Evolutionary conservation across 64 coral and sea anemone species (phyloP).

Genomic region (Montipora cactus): DNA sequence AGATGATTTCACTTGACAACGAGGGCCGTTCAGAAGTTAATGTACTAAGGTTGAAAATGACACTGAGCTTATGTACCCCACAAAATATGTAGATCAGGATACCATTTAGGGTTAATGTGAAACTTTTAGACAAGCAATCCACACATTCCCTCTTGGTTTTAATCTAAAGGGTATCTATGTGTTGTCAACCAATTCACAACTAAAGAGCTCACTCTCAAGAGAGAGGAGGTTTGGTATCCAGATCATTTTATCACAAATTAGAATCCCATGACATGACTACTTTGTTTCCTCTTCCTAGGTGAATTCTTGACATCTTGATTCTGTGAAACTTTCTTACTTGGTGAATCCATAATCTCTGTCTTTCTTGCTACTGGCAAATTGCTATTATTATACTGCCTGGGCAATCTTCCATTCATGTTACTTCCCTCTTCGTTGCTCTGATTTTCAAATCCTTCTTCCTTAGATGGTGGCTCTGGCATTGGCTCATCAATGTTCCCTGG

Average conservation of each 20-base stretch:
- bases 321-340: neutral
- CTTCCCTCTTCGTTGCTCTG: neutral
- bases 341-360: neutral
- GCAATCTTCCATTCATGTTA: neutral
- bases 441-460: slow-evolving; percentile 1
- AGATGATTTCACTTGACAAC: too few relatives aligned
- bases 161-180: too few relatives aligned
- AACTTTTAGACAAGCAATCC: too few relatives aligned
- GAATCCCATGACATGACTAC: slow-evolving; percentile 20
- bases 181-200: neutral
- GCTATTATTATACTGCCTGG: neutral
- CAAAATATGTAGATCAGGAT: too few relatives aligned
- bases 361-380: neutral
- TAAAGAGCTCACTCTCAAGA: neutral
- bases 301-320: neutral
- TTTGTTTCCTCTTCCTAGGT: neutral
- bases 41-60: too few relatives aligned
- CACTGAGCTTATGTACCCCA: too few relatives aligned
- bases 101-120: too few relatives aligned
- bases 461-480: neutral
- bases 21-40: too few relatives aligned
- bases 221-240: too few relatives aligned
- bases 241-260: neutral
- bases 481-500: neutral
- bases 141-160: too few relatives aligned